Percentiles rank a stretch among this genome's conserved stretches.
Conservation (phyloP, 1,140 invertebrate genomes). For the Ditylenchus dipsaci region DNA sequence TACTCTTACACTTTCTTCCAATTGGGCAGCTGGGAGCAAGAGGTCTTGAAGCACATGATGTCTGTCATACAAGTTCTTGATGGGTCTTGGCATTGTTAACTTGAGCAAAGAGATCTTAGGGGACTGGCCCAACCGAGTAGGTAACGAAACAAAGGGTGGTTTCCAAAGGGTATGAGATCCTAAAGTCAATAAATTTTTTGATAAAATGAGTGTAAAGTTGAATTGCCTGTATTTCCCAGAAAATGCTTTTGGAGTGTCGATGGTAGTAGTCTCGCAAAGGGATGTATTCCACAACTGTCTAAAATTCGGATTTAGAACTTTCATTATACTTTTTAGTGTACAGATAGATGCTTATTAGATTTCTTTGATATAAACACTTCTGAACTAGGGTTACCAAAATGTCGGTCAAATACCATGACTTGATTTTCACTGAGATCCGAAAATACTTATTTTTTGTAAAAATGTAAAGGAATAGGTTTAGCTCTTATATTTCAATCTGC, state of each 20-base stretch:
- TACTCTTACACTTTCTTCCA: slow-evolving; percentile 66
- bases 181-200: slow-evolving; percentile 51
- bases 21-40: slow-evolving; percentile 68
- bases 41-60: slow-evolving; percentile 79
- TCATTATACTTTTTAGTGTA: too few species aligned
- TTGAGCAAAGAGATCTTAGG: slow-evolving; percentile 78
- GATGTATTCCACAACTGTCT: slow-evolving; percentile 60
- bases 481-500: too few species aligned
- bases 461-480: too few species aligned
- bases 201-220: not conserved
- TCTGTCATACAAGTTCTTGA: slow-evolving; percentile 72
- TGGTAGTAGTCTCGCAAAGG: slow-evolving; percentile 64
- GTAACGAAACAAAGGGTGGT: slow-evolving; percentile 70
- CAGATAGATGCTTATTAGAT: too few species aligned
- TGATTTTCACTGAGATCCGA: too few species aligned
- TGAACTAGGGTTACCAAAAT: too few species aligned
- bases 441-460: too few species aligned
- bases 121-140: slow-evolving; percentile 76
- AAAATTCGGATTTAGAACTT: too few species aligned
- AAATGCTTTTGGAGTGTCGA: slow-evolving; percentile 64
- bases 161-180: slow-evolving; percentile 81
- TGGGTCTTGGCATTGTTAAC: slow-evolving; percentile 71
- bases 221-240: slow-evolving; percentile 67
- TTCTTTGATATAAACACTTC: too few species aligned
- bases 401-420: too few species aligned